Evolutionary conservation across 2,888 invertebrate genomes (phyloP).

Genomic region (Lamellibrachia satsuma): DNA sequence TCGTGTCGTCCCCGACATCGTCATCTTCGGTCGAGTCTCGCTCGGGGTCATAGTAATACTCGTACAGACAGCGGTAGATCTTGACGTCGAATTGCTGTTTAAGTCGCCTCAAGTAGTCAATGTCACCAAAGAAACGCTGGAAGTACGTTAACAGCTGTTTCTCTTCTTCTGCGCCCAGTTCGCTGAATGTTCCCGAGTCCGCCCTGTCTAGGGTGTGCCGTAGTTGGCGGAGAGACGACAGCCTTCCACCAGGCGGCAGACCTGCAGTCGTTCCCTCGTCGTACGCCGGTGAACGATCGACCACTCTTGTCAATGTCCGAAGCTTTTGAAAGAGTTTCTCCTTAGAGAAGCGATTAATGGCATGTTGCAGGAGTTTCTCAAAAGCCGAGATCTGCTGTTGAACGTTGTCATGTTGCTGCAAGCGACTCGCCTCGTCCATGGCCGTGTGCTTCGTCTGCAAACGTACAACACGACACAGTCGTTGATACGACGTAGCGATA

Average conservation of each 20-base stretch:
- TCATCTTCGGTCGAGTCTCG: slow-evolving; percentile 29
- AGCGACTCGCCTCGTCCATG: not conserved
- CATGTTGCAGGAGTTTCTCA: slow-evolving; percentile 52
- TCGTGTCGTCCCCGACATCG: not conserved
- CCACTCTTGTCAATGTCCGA: not conserved
- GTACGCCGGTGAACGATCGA: not conserved
- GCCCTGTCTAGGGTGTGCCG: not conserved
- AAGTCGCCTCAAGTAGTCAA: slow-evolving; percentile 48
- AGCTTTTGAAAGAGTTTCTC: slow-evolving; percentile 49
- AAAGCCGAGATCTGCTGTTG: slow-evolving; percentile 50
- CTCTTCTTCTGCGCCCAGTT: slow-evolving; percentile 37
- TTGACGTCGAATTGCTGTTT: slow-evolving; percentile 56
- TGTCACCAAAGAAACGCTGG: slow-evolving; percentile 52
- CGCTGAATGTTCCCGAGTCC: not conserved
- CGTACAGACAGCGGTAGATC: slow-evolving; percentile 50
- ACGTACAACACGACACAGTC: not conserved
- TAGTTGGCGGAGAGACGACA: slow-evolving; percentile 24
- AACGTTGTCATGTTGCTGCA: slow-evolving; percentile 35
- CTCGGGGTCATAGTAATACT: slow-evolving; percentile 50
- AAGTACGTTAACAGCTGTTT: slow-evolving; percentile 46
- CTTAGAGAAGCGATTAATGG: slow-evolving; percentile 53
- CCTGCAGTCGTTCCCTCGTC: not conserved
- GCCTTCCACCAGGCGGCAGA: not conserved
- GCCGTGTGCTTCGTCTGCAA: not conserved
- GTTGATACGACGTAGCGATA: not conserved